Percentiles rank a stretch among this genome's conserved stretches.
Evolutionary conservation across 2,113 vertebrate species (phyloP).

Genomic region (Catharus bicknelli): DNA sequence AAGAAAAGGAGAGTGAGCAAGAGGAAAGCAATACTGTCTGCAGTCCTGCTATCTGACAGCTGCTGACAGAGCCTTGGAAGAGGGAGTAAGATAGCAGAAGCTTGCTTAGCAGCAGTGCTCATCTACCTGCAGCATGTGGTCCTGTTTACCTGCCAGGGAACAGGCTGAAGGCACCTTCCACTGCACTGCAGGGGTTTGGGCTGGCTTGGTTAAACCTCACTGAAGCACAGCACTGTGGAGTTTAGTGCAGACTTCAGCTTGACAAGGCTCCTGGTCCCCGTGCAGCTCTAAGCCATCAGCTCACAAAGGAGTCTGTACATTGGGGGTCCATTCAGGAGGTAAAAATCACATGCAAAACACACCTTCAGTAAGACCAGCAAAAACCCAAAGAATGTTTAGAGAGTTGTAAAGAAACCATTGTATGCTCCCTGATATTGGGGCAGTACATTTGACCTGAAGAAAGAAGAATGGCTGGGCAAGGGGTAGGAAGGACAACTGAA

Average conservation of each 20-base stretch:
- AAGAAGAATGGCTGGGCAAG: neutral
- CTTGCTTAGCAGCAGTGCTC: neutral
- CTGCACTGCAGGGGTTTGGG: neutral
- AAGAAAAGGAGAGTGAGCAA: neutral
- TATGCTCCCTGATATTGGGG: neutral
- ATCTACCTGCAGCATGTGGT: neutral
- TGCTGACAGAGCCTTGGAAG: neutral
- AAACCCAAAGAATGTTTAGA: neutral
- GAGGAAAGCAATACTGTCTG: neutral
- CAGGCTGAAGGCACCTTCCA: neutral
- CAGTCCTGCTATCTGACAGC: neutral
- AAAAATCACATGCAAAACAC: neutral
- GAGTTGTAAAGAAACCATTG: neutral
- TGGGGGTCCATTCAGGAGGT: neutral
- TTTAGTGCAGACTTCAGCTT: neutral
- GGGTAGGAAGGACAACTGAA: neutral
- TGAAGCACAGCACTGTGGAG: neutral
- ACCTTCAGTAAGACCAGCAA: neutral
- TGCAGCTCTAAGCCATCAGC: neutral
- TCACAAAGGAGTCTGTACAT: neutral
- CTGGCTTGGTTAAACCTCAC: neutral
- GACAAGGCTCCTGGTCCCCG: neutral
- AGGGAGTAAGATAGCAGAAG: neutral
- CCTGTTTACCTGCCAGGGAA: neutral
- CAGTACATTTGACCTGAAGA: neutral